Conservation (phyloP, 64 coral and sea anemone species). For the Actinia equina region DNA sequence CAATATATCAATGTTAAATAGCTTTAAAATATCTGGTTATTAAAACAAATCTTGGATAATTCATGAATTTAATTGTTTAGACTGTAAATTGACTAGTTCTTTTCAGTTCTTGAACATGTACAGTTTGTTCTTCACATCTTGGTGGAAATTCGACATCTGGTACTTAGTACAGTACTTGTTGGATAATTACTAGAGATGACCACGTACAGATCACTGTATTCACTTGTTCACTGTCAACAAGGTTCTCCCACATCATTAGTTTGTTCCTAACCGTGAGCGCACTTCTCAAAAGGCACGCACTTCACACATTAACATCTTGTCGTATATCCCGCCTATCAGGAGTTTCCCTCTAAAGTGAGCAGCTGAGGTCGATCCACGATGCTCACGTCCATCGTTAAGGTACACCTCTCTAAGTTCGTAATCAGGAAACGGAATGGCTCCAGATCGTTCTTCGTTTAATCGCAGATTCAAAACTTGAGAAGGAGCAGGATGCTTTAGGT, state of each 20-base stretch:
- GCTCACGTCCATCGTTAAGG: conserved; percentile 55
- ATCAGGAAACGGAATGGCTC: conserved; percentile 30
- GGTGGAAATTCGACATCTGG: no score
- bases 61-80: no score
- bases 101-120: no score
- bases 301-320: conserved; percentile 73
- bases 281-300: conserved; percentile 28
- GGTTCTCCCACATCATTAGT: not conserved
- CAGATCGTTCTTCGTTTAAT: conserved; percentile 25
- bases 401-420: conserved; percentile 73
- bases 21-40: no score
- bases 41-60: no score
- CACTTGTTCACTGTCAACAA: not conserved
- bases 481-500: conserved; percentile 56
- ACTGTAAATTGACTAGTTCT: no score
- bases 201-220: not conserved
- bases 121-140: no score
- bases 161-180: not conserved
- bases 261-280: not conserved
- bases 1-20: no score
- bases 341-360: conserved; percentile 58
- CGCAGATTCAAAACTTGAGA: conserved; percentile 59
- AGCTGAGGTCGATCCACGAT: conserved; percentile 21
- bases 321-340: conserved; percentile 50
- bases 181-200: not conserved